Evolutionary conservation across 2,113 vertebrate genomes (phyloP).

Genomic region (Plecturocebus donacophilus): DNA sequence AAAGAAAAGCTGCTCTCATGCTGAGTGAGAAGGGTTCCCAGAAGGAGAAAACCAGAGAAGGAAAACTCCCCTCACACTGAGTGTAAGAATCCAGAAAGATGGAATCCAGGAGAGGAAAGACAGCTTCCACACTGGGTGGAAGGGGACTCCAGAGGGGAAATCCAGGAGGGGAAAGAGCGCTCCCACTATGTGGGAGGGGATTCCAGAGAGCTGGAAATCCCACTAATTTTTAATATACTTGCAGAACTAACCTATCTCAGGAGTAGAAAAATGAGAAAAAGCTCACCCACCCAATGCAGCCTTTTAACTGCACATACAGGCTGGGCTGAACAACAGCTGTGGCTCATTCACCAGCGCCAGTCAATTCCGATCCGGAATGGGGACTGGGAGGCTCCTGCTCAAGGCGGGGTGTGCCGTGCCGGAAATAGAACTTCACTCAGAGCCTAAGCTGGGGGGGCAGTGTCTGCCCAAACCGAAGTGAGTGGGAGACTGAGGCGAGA

Average conservation of each 20-base stretch:
- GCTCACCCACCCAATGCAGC: background rate
- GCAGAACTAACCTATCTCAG: background rate
- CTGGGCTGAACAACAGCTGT: background rate
- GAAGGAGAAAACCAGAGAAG: too few relatives aligned
- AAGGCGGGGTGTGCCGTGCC: background rate
- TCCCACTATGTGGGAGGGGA: too few relatives aligned
- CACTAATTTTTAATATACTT: background rate
- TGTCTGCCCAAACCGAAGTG: background rate
- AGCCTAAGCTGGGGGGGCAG: background rate
- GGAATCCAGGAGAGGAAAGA: too few relatives aligned
- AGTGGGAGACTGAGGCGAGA: background rate
- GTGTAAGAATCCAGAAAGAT: too few relatives aligned
- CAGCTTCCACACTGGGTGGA: too few relatives aligned
- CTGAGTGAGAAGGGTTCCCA: too few relatives aligned
- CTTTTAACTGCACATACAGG: background rate
- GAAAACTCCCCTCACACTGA: too few relatives aligned
- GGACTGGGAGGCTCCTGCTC: background rate
- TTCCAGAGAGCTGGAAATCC: too few relatives aligned
- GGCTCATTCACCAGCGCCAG: rapidly evolving
- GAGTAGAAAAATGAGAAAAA: background rate
- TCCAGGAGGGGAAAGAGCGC: too few relatives aligned
- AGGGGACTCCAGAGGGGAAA: too few relatives aligned
- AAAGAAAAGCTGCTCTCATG: too few relatives aligned
- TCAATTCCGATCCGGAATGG: rapidly evolving
- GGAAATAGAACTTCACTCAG: background rate